These are phyloP conservation scores for Podarcis siculus DNA, from an alignment of 2,797 vertebrate genomes.

Conservation along the genomic window DNA sequence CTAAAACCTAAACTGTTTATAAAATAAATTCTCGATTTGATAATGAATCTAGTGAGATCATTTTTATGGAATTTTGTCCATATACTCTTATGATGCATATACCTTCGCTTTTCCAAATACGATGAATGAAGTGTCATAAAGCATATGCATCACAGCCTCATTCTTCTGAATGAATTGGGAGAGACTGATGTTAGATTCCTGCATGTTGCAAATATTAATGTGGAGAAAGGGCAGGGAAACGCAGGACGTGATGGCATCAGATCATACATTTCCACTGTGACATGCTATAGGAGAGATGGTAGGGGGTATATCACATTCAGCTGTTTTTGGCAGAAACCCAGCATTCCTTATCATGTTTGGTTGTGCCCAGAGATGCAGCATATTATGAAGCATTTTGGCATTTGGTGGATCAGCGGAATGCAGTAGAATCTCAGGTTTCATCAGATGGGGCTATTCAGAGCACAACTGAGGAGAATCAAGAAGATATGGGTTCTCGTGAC, in stretches of 20 bases:
- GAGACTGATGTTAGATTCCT: background rate
- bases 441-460: too few species aligned
- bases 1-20: background rate
- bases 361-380: too few species aligned
- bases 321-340: background rate
- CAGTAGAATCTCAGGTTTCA: too few species aligned
- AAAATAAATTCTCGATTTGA: constrained; percentile 7
- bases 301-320: too few species aligned
- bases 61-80: background rate
- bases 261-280: background rate
- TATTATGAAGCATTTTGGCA: too few species aligned
- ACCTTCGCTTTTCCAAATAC: constrained; percentile 1
- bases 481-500: too few species aligned
- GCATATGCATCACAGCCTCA: background rate
- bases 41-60: constrained; percentile 26
- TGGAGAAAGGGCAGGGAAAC: background rate
- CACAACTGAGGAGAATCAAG: too few species aligned
- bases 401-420: too few species aligned
- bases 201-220: background rate
- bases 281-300: background rate
- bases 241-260: background rate
- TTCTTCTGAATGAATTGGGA: constrained; percentile 12
- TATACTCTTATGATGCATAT: background rate
- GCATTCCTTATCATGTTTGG: too few species aligned
- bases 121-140: background rate